A percentile compares a stretch with the other conserved stretches of the same genome.
These are phyloP conservation scores for Macropis europaea DNA, from an alignment of 2,888 invertebrate species.

Conservation along the genomic window DNA sequence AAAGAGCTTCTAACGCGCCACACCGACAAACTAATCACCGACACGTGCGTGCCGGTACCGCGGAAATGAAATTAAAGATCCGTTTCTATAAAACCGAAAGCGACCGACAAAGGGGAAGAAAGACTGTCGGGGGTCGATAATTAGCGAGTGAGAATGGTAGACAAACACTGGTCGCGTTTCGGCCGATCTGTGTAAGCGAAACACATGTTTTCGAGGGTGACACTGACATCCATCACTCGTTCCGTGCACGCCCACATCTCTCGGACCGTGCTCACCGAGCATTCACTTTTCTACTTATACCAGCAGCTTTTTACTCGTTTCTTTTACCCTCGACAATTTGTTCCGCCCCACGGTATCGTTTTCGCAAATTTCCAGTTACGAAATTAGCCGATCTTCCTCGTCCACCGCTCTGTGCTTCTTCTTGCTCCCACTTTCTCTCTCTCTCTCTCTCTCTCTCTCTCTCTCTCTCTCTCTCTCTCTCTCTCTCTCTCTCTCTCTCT, in stretches of 20 bases:
- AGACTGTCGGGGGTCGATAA: slow-evolving; percentile 67
- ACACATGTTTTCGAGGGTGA: slow-evolving; percentile 76
- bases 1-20: slow-evolving; percentile 19
- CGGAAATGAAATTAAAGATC: slow-evolving; percentile 61
- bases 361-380: slow-evolving; percentile 49
- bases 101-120: slow-evolving; percentile 60
- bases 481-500: too few relatives aligned
- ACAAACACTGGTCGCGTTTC: slow-evolving; percentile 71
- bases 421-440: background rate
- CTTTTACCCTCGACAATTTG: slow-evolving; percentile 41
- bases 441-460: too few relatives aligned
- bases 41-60: slow-evolving; percentile 42
- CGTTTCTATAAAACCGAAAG: slow-evolving; percentile 53
- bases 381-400: slow-evolving; percentile 29
- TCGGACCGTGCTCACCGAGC: slow-evolving; percentile 31
- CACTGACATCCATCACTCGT: slow-evolving; percentile 77
- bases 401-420: background rate
- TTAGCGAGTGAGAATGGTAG: slow-evolving; percentile 75
- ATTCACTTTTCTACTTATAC: slow-evolving; percentile 51
- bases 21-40: slow-evolving; percentile 43
- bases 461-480: too few relatives aligned
- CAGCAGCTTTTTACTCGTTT: slow-evolving; percentile 7
- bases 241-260: slow-evolving; percentile 57
- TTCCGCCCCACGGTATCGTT: slow-evolving; percentile 37
- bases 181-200: slow-evolving; percentile 61